Evolutionary conservation across 2,113 vertebrate species (phyloP).

Genomic region (Aegotheles bennettii): DNA sequence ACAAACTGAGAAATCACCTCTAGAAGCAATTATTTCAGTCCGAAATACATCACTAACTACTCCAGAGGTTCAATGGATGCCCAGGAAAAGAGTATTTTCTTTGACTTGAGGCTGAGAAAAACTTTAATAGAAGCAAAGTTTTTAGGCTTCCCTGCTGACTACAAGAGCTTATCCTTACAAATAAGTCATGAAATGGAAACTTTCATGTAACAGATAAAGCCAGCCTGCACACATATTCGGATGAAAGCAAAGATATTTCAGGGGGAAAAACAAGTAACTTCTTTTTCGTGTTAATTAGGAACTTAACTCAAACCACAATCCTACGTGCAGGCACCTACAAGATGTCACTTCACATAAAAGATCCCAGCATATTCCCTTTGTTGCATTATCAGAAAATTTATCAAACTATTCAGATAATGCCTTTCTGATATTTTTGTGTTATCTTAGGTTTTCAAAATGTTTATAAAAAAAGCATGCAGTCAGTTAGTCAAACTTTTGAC

Average conservation of each 20-base stretch:
- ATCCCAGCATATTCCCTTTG: not conserved
- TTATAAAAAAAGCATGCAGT: not conserved
- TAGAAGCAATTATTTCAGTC: not conserved
- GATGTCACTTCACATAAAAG: not conserved
- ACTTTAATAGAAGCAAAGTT: not conserved
- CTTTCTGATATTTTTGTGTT: not conserved
- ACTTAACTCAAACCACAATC: not conserved
- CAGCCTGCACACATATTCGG: not conserved
- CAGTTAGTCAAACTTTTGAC: slow-evolving; percentile 38
- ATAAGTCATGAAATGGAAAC: not conserved
- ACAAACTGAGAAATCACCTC: not conserved
- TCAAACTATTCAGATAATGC: not conserved
- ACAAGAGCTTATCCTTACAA: not conserved
- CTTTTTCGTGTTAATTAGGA: not conserved
- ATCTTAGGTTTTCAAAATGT: not conserved
- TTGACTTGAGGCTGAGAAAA: not conserved
- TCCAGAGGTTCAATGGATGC: not conserved
- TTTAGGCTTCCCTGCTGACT: not conserved
- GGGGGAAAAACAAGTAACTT: not conserved
- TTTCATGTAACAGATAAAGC: not conserved
- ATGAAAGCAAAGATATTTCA: not conserved
- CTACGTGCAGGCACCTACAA: not conserved
- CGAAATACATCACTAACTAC: not conserved
- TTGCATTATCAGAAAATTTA: not conserved
- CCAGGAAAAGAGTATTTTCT: not conserved